A percentile compares a stretch with the other conserved stretches of the same genome.
Conservation (phyloP, 2,797 vertebrate species). For the Coracias cyanogaster region DNA sequence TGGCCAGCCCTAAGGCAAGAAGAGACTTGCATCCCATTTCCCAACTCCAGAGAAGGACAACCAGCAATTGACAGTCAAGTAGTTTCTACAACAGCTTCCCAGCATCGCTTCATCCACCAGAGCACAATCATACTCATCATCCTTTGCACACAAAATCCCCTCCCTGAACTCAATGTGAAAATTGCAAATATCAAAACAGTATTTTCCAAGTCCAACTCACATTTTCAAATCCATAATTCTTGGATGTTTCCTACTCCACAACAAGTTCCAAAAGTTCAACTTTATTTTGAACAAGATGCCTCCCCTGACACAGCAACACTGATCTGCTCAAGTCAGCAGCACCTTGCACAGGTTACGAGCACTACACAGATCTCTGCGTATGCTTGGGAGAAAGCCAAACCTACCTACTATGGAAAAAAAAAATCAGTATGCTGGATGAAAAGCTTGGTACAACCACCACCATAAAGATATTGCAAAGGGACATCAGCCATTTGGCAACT, state of each 20-base stretch:
- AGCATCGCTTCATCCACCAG: neutral
- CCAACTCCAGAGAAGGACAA: neutral
- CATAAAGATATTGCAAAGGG: neutral
- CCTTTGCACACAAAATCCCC: too few species aligned
- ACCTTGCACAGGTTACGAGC: neutral
- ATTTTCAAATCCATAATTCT: neutral
- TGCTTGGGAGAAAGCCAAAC: slow-evolving; percentile 1
- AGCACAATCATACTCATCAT: neutral
- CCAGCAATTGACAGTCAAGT: neutral
- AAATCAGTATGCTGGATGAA: neutral
- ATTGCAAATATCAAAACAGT: neutral
- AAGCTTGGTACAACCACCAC: neutral
- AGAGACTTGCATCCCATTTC: neutral
- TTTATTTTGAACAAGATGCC: neutral
- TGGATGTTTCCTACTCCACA: neutral
- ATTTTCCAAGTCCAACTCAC: neutral
- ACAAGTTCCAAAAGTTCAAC: neutral
- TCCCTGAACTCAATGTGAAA: neutral
- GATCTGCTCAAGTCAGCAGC: neutral
- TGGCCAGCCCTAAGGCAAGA: neutral
- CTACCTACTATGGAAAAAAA: neutral
- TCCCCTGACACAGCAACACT: neutral
- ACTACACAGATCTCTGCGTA: neutral
- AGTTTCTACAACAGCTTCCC: neutral
- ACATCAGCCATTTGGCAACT: neutral